phyloP scores from a whole-genome alignment of 1,140 invertebrate species.

The Anoplolepis gracilipes region DNA sequence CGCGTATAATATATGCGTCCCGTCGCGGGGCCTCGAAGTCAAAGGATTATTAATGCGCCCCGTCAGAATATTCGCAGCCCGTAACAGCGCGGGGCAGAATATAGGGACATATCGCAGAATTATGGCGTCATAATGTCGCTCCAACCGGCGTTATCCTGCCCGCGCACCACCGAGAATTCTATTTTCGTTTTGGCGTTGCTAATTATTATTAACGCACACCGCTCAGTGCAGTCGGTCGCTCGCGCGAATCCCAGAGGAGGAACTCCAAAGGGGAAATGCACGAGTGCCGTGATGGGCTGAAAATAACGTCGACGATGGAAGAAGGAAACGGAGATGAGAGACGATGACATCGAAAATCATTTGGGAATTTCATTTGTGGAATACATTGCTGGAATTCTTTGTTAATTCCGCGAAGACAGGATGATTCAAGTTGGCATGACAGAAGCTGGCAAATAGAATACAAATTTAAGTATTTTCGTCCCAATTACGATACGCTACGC shows the following conservation, averaged over 20 bases:
- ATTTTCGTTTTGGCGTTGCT: conserved; percentile 72
- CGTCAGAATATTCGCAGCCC: conserved; percentile 66
- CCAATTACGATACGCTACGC: neutral
- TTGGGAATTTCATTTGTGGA: neutral
- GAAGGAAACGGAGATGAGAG: neutral
- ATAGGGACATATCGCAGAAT: conserved; percentile 71
- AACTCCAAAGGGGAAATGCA: conserved; percentile 29
- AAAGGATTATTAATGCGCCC: conserved; percentile 71
- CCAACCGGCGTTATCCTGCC: conserved; percentile 9
- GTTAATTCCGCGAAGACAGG: neutral
- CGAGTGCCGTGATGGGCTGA: conserved; percentile 45
- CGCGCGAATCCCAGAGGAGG: neutral
- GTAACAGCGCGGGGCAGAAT: conserved; percentile 65
- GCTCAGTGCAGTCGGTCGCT: conserved; percentile 64
- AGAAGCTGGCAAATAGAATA: neutral
- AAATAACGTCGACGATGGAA: conserved; percentile 15
- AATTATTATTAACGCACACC: conserved; percentile 76
- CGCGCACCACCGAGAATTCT: conserved; percentile 58
- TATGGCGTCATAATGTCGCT: conserved; percentile 69
- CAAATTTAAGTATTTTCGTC: neutral
- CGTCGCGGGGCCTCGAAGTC: conserved; percentile 60
- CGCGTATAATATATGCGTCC: conserved; percentile 66
- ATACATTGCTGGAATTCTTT: too few relatives aligned
- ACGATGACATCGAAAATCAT: neutral
- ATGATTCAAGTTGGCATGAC: neutral